Evolutionary conservation across 2,113 vertebrate species (phyloP), one percentile per base, ranked within the genome.

Genomic region (Trinectes maculatus): DNA sequence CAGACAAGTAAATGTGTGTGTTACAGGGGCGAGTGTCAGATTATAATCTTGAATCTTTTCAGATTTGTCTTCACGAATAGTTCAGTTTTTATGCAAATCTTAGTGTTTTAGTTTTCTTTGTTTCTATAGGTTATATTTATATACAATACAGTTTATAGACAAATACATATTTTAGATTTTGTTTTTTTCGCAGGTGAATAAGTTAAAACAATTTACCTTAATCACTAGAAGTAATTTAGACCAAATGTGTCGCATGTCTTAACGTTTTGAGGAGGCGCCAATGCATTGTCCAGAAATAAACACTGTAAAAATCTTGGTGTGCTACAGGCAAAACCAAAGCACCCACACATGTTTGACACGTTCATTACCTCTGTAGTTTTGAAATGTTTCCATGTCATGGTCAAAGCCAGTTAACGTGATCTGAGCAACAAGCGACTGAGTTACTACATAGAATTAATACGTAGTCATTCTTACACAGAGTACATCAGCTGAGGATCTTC

Each of bases 1-100:
- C 52, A 67, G 31, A 49, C 31, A 61, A 37, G 63, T 52, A 54
- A 26, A 37, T 33, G 10, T n/a, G 22, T 56, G 55, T 60, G 62
- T 18, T 51, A 46, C 36, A 72, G 46, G 21, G 51, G 42, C 16
- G 59, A 71, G 25, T 53, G 29, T 39, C 33, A 33, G 24, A 59
- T 60, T 53, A 46, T 4, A 48, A 39, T 36, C 4, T 29, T 21
- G 2, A 60, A 13, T 1, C 12, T 15, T 26, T 63, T 60, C 31
- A 7, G 6, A 9, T 39, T 60, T 70, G 15, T 40, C 7, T 29
- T 71, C 5, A n/a, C n/a, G n/a, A 28, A 34, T 47, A 18, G 6
- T 31, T 55, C 6, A 42, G 6, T 7, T 49, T 48, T 49, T 16
- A 11, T n/a, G 18, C 8, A 18, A 4, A 8, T 49, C 16, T 29